Evolutionary conservation across 2,797 vertebrate genomes (phyloP), one percentile per base, ranked within the genome.

Genomic region (Lutjanus campechanus): DNA sequence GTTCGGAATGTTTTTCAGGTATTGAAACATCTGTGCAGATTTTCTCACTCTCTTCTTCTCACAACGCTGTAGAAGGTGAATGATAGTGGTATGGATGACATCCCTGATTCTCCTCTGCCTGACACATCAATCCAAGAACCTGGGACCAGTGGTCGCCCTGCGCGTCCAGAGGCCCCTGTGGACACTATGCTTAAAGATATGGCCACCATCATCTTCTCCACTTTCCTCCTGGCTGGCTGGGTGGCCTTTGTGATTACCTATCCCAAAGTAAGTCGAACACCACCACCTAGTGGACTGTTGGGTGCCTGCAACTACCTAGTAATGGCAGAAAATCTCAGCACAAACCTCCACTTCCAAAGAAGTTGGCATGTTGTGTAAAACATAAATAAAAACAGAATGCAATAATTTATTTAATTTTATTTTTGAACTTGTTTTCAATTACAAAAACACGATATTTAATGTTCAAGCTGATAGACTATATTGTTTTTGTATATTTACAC

Each of bases 161-260:
- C 1, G 69, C 8, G 96, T 22, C 93, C 94, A 0, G 97, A 99
- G 91, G 96, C 97, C 56, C 96, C 97, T 0, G 94, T 99, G 84
- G 98, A 99, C 92, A 97, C 97, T 40, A 95, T 99, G 94, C 93
- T 99, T 73, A 99, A 99, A 91, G 98, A 99, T 91, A 96, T 99
- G 95, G 98, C 98, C 91, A 99, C 97, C 0, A 96, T 99, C 89
- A 97, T 99, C 90, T 97, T 99, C 87, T 97, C 97, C 83, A 99
- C 97, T 0, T 98, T 99, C 90, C 96, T 99, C 22, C 93, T 99
- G 74, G 96, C 98, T 11, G 98, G 98, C 87, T 99, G 98, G 98
- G 93, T 99, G 79, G 98, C 98, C 70, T 99, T 99, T 89, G 95
- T 99, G 87, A 98, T 99, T 89, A 97, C 96, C 16, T 99, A 99